Evolutionary conservation across 2,113 vertebrate genomes (phyloP), one percentile per base, ranked within the genome.

Genomic region (Brachirus orientalis): DNA sequence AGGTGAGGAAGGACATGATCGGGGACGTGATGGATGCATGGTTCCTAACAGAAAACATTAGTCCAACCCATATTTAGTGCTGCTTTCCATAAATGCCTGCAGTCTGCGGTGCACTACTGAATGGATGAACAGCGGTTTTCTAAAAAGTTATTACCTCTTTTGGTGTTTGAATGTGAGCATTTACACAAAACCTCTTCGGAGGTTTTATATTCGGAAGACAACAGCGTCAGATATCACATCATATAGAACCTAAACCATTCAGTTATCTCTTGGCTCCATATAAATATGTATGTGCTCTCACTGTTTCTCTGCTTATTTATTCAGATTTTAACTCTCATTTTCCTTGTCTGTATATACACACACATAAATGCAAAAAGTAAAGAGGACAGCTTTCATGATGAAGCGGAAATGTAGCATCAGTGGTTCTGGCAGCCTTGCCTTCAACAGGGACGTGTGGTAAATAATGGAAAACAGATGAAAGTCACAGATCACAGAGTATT

Each of bases 1-100:
- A 99, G 96, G 98, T 99, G 89, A 83, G 80, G 17, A 22, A 33
- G 19, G 16, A 46, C 41, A 22, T 28, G 45, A 36, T 45, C 38
- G 38, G 17, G 3, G 10, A 10, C 10, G n/a, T 8, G 3, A 46
- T 16, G 41, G 41, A 6, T 4, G 47, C 10, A 38, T n/a, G n/a
- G n/a, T n/a, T n/a, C n/a, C n/a, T n/a, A 28, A 28, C 28, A 28
- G 28, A 4, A 4, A 28, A 28, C 6, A 28, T 28, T 28, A 28
- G 28, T 28, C 28, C 28, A 28, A 3, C 6, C 3, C 2, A 28
- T 28, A 3, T 28, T 28, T 28, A 28, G 3, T 19, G 38, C 11
- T 36, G 2, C 16, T 61, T 40, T 8, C 17, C 10, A 28, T 14
- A 3, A 17, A 36, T 43, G 40, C 43, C n/a, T 13, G 17, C 37